Evolutionary conservation across 2,888 invertebrate genomes (phyloP).

Genomic region (Agrochola circellaris): DNA sequence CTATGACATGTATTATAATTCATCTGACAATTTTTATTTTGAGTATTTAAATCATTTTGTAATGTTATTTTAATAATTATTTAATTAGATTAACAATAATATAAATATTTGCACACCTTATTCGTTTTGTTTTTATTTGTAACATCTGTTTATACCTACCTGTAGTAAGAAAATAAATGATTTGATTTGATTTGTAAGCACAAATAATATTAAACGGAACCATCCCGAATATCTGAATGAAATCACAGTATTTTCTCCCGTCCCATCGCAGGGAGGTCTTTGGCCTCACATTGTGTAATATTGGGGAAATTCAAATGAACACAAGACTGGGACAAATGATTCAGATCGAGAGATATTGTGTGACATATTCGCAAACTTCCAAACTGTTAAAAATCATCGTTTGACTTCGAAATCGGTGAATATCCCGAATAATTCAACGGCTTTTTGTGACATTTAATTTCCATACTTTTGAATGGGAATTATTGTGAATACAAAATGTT

Average conservation of each 20-base stretch:
- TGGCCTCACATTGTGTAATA: constrained; percentile 47
- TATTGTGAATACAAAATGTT: background rate
- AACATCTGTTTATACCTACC: no score
- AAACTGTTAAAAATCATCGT: constrained; percentile 3
- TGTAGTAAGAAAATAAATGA: no score
- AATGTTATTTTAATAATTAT: no score
- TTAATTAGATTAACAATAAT: no score
- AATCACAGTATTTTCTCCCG: constrained; percentile 15
- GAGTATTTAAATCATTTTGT: no score
- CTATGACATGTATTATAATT: no score
- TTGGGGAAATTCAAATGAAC: constrained; percentile 54
- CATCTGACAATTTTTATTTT: no score
- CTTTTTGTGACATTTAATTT: constrained; percentile 32
- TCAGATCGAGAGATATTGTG: constrained; percentile 34
- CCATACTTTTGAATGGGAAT: constrained; percentile 26
- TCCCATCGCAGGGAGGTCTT: constrained; percentile 42
- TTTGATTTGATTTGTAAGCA: no score
- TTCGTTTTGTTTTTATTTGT: no score
- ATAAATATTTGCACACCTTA: no score
- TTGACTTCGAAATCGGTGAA: constrained; percentile 21
- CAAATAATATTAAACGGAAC: constrained; percentile 45
- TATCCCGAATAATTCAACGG: constrained; percentile 21
- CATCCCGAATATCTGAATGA: constrained; percentile 14
- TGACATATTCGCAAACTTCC: constrained; percentile 38
- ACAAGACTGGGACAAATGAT: constrained; percentile 46